These are phyloP conservation scores for Hassar affinis DNA, from an alignment of 2,113 vertebrate species.

Conservation along the genomic window DNA sequence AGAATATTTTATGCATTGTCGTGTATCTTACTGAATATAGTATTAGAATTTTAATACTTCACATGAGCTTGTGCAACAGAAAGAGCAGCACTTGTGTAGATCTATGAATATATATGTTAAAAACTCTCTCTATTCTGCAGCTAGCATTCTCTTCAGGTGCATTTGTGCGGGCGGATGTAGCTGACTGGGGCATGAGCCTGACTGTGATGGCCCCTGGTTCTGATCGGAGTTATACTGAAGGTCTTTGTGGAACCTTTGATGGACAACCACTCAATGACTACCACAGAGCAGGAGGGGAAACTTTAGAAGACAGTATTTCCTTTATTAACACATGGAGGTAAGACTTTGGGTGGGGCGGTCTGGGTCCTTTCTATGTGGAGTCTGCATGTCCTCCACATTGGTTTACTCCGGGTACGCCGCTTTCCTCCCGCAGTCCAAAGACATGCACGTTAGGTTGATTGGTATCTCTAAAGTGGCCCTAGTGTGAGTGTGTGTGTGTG, in stretches of 20 bases:
- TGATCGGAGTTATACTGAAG: conserved; percentile 79
- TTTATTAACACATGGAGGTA: conserved; percentile 89
- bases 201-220: conserved; percentile 79
- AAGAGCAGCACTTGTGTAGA: not conserved
- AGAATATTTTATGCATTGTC: not conserved
- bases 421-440: too few species aligned
- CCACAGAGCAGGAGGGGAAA: conserved; percentile 70
- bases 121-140: conserved; percentile 61
- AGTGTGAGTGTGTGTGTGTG: too few species aligned
- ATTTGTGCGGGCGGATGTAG: conserved; percentile 84
- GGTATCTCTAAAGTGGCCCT: too few species aligned
- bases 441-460: too few species aligned
- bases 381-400: too few species aligned
- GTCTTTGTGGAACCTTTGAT: conserved; percentile 88
- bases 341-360: conserved; percentile 46
- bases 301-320: conserved; percentile 53
- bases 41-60: not conserved
- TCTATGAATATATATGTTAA: not conserved
- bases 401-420: too few species aligned
- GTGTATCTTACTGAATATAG: not conserved
- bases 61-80: not conserved
- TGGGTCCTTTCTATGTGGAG: too few species aligned
- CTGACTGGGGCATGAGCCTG: conserved; percentile 88
- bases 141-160: conserved; percentile 84
- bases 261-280: conserved; percentile 80